phyloP scores from a whole-genome alignment of 2,113 vertebrate species.

The Xenopus tropicalis region DNA sequence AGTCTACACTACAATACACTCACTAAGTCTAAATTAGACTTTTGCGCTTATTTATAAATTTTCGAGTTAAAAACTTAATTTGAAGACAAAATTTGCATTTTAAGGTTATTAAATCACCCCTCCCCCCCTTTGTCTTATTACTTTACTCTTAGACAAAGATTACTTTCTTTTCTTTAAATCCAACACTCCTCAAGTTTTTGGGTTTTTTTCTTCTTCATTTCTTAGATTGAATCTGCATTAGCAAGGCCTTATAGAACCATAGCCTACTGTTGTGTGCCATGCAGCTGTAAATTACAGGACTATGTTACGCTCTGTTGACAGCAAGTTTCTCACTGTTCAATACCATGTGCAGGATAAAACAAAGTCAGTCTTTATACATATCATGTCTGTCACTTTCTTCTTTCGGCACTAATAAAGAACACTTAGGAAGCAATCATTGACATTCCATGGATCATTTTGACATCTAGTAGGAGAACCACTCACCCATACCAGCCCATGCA shows the following conservation, averaged over 20 bases:
- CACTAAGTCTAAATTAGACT: too few species aligned
- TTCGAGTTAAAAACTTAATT: too few species aligned
- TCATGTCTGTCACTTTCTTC: background rate
- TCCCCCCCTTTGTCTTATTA: too few species aligned
- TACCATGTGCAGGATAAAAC: background rate
- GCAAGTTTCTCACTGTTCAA: background rate
- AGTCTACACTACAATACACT: too few species aligned
- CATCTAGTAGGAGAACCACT: background rate
- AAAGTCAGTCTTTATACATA: background rate
- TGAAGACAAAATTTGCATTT: too few species aligned
- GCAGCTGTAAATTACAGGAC: background rate
- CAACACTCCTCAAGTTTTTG: too few species aligned
- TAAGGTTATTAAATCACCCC: too few species aligned
- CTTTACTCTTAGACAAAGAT: too few species aligned
- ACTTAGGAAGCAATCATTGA: background rate
- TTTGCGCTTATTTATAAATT: too few species aligned
- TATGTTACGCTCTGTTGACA: background rate
- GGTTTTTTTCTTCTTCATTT: too few species aligned
- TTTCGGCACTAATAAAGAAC: background rate
- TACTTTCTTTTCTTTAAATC: too few species aligned
- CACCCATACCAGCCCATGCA: background rate
- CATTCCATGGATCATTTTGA: constrained; percentile 3
- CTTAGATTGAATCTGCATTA: background rate
- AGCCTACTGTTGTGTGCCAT: background rate
- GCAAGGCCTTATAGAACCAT: background rate